Conservation (phyloP, 2,888 invertebrate species). For the Acleris laterana region DNA sequence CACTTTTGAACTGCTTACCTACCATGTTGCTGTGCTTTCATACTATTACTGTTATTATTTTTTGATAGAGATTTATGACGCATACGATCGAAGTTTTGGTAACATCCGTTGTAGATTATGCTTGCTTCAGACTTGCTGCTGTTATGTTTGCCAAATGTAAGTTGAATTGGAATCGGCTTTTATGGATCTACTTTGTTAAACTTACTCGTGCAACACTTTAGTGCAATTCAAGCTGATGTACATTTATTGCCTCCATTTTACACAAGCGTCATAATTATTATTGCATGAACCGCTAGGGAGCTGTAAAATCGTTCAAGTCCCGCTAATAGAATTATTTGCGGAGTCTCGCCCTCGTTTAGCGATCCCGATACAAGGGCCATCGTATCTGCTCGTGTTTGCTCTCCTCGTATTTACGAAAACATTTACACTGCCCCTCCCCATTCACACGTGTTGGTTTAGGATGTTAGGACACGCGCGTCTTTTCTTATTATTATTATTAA, state of each 20-base stretch:
- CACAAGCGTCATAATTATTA: conserved; percentile 12
- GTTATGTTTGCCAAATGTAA: neutral
- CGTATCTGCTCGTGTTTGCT: conserved; percentile 54
- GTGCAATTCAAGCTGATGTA: too few species aligned
- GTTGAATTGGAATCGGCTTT: neutral
- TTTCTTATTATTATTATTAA: conserved; percentile 25
- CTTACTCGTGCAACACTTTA: too few species aligned
- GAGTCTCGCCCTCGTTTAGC: conserved; percentile 41
- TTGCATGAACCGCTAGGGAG: conserved; percentile 8
- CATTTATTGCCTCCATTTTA: conserved; percentile 10
- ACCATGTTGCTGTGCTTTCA: conserved; percentile 56
- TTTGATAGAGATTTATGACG: conserved; percentile 41
- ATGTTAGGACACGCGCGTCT: conserved; percentile 44
- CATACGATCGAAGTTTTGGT: conserved; percentile 27
- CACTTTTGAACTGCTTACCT: conserved; percentile 74
- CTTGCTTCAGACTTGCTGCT: neutral
- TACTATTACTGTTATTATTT: conserved; percentile 50
- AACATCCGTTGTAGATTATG: conserved; percentile 8
- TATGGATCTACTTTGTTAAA: neutral
- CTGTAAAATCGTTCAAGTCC: conserved; percentile 28
- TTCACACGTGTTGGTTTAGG: conserved; percentile 68
- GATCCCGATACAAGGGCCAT: conserved; percentile 41
- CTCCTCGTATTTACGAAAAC: conserved; percentile 63
- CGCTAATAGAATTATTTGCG: conserved; percentile 42
- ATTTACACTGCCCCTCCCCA: conserved; percentile 50